These are phyloP conservation scores for Loriculus beryllinus DNA, from an alignment of 2,797 vertebrate genomes.

Conservation along the genomic window DNA sequence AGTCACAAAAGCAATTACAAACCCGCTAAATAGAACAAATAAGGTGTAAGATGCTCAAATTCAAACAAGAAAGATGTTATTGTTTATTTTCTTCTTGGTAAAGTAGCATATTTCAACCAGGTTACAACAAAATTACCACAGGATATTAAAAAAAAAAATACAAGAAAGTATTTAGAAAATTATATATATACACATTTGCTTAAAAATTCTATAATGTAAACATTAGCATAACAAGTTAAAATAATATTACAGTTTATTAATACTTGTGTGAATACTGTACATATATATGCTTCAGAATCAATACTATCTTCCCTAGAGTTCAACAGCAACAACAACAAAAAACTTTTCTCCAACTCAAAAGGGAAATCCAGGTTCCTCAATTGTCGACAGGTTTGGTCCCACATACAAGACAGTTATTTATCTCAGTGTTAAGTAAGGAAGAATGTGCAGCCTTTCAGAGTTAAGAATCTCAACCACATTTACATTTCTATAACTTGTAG, in stretches of 20 bases:
- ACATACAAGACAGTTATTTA: neutral
- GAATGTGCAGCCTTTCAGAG: neutral
- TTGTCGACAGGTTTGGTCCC: conserved; percentile 1
- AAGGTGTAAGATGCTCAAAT: neutral
- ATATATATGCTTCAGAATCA: neutral
- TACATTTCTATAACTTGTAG: neutral
- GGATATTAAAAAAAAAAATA: conserved; percentile 71
- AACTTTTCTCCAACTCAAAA: neutral
- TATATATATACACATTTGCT: conserved; percentile 72
- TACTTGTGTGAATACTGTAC: neutral
- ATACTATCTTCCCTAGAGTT: neutral
- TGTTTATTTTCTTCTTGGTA: conserved; percentile 68
- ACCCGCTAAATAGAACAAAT: neutral
- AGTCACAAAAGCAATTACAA: neutral
- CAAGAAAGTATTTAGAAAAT: conserved; percentile 73
- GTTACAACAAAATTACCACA: conserved; percentile 74
- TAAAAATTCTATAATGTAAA: conserved; percentile 75
- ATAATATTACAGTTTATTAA: conserved; percentile 24
- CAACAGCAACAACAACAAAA: neutral
- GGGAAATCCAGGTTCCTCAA: neutral
- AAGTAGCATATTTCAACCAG: conserved; percentile 56
- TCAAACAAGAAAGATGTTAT: conserved; percentile 44
- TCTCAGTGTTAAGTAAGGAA: neutral
- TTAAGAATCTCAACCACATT: neutral
- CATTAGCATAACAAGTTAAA: conserved; percentile 61